Base-by-base conservation (phyloP, 2,797 vertebrate genomes). In the Thalassophryne amazonica region DNA sequence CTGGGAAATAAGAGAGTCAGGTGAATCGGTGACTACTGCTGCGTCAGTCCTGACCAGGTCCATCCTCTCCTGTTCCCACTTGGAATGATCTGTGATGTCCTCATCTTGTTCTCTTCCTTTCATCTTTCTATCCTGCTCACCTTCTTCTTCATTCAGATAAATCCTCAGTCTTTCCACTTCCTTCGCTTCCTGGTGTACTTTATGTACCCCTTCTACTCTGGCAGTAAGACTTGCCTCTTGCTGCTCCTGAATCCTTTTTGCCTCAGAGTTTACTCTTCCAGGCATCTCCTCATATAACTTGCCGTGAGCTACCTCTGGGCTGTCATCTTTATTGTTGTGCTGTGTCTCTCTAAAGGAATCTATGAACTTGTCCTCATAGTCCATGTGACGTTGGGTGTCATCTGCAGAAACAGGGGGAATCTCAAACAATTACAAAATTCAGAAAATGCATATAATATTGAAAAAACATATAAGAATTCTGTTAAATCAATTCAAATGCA, bases 311-410 rank as follows among this genome's bases (percentile, higher is more conserved):
- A 72, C 87, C 50, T 80, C 60, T 0, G 17, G 70, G 55, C 65
- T 75, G 32, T 82, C 78, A 15, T 64, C 72, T 13, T 31, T 35
- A 33, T 12, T 54, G 14, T 68, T 67, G 2, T 0, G 51, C 6
- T 73, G 64, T 12, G 16, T 37, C 1, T 88, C 81, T n/a, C 51
- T 50, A 1, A 81, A 87, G 40, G 90, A 92, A 23, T 95, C 92
- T 0, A 92, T 86, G 51, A 97, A 94, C 60, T 92, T 92, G 62
- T 96, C 95, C 73, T 97, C 95, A 7, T 96, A 98, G 83, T 98
- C 95, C 20, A 95, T 69, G 6, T 93, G 93, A 21, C 86, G 63
- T 61, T 94, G 92, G 0, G 90, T 79, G 55, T 91, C 87, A 79
- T 91, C 95, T 98, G 84, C 48, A 83, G 36, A 39, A 50, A 70